phyloP scores from a whole-genome alignment of 2,797 vertebrate species.

The Naso thynnoides region DNA sequence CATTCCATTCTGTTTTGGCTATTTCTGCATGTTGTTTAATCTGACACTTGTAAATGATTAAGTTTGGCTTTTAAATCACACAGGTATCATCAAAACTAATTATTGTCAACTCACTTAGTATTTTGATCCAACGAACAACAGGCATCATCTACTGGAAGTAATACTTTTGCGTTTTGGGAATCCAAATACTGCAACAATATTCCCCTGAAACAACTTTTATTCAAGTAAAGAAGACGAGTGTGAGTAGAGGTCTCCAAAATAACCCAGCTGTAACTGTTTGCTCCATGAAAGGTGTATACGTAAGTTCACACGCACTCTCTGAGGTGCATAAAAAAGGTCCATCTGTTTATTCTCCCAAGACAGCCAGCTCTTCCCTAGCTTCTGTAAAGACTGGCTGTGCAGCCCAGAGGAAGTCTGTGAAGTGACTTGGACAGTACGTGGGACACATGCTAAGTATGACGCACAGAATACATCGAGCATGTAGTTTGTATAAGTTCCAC shows the following conservation, averaged over 20 bases:
- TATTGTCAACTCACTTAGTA: neutral
- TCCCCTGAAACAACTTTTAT: neutral
- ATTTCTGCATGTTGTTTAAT: conserved; percentile 1
- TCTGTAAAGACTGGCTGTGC: conserved; percentile 69
- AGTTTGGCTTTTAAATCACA: no score
- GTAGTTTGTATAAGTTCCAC: conserved; percentile 32
- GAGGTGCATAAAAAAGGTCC: conserved; percentile 76
- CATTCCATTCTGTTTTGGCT: no score
- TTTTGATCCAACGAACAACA: neutral
- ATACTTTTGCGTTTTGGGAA: neutral
- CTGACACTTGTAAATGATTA: neutral
- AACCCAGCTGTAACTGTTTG: conserved; percentile 45
- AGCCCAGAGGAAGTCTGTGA: conserved; percentile 78
- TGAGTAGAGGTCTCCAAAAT: conserved; percentile 38
- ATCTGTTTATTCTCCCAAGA: conserved; percentile 81
- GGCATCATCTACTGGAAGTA: neutral
- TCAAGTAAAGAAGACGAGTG: neutral
- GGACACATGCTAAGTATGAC: conserved; percentile 63
- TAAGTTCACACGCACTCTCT: conserved; percentile 77
- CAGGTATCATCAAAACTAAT: no score
- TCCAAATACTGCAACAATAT: neutral
- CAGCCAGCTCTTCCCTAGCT: conserved; percentile 64
- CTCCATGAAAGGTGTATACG: conserved; percentile 65
- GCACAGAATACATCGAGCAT: conserved; percentile 60
- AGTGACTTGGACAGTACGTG: conserved; percentile 74